Conservation (phyloP, 2,797 vertebrate genomes). For the Dendrocincla tyrannina region DNA sequence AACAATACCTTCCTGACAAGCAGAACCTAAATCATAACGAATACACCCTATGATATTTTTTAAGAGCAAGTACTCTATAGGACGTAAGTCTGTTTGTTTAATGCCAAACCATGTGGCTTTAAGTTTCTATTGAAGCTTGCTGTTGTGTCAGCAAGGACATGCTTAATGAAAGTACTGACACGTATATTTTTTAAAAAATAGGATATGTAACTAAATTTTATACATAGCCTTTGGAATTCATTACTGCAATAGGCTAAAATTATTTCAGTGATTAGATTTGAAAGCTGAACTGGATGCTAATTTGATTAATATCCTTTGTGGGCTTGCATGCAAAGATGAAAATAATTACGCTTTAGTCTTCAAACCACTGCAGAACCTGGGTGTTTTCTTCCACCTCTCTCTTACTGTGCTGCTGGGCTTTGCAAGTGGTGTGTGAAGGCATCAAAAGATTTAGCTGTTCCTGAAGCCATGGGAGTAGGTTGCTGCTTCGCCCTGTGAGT, state of each 20-base stretch:
- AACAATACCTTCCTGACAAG: not conserved
- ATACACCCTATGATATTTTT: not conserved
- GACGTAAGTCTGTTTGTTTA: not conserved
- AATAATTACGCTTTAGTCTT: not conserved
- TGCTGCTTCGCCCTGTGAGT: not conserved
- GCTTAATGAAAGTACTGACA: not conserved
- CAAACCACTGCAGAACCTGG: not conserved
- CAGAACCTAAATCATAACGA: not conserved
- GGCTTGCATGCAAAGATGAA: not conserved
- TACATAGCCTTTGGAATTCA: not conserved
- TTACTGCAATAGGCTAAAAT: not conserved
- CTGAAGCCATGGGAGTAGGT: not conserved
- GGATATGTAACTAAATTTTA: not conserved
- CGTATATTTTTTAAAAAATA: not conserved
- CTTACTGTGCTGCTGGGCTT: not conserved
- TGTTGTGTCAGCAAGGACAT: not conserved
- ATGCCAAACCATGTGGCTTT: not conserved
- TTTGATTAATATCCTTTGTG: not conserved
- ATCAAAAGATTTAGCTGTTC: not conserved
- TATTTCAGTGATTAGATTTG: not conserved
- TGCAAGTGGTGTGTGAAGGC: not conserved
- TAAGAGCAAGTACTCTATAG: not conserved
- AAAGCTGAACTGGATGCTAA: not conserved
- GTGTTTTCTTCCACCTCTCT: not conserved
- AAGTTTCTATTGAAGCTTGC: not conserved